A percentile compares a stretch with the other conserved stretches of the same genome.
Evolutionary conservation across 2,888 invertebrate species (phyloP).

Genomic region (Sarcophaga carnaria): DNA sequence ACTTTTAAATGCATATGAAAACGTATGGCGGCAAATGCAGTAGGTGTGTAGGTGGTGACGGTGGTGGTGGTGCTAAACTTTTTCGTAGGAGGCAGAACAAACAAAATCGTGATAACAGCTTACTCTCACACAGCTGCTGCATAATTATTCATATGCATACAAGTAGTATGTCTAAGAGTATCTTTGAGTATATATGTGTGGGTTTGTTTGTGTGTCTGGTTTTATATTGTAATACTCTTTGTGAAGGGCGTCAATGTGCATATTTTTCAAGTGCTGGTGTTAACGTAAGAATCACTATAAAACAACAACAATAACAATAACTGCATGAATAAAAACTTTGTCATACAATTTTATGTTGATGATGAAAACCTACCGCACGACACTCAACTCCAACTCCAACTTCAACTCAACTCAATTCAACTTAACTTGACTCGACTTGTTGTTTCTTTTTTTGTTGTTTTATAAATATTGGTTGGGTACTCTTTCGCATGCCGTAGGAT

Average conservation of each 20-base stretch:
- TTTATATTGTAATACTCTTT: neutral
- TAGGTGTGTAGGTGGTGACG: neutral
- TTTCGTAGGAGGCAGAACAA: slow-evolving; percentile 6
- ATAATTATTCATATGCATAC: neutral
- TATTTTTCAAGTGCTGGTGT: slow-evolving; percentile 63
- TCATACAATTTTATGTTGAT: slow-evolving; percentile 60
- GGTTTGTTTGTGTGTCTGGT: slow-evolving; percentile 4
- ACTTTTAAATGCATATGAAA: slow-evolving; percentile 47
- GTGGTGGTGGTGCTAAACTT: neutral
- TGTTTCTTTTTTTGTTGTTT: slow-evolving; percentile 5
- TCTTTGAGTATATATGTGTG: neutral
- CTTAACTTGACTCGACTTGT: neutral
- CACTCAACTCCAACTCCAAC: neutral
- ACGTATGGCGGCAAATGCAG: slow-evolving; percentile 27
- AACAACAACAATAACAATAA: neutral
- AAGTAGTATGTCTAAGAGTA: no score
- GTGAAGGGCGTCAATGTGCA: slow-evolving; percentile 68
- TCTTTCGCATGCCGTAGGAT: neutral
- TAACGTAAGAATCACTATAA: slow-evolving; percentile 32
- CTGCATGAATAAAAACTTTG: slow-evolving; percentile 42
- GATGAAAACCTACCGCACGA: slow-evolving; percentile 53
- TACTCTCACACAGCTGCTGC: neutral
- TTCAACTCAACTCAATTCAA: slow-evolving; percentile 39
- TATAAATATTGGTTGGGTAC: slow-evolving; percentile 43
- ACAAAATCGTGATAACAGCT: slow-evolving; percentile 50